Percentiles rank a stretch among this genome's conserved stretches.
These are phyloP conservation scores for Seriola rivoliana DNA, from an alignment of 2,113 vertebrate genomes.

Conservation along the genomic window DNA sequence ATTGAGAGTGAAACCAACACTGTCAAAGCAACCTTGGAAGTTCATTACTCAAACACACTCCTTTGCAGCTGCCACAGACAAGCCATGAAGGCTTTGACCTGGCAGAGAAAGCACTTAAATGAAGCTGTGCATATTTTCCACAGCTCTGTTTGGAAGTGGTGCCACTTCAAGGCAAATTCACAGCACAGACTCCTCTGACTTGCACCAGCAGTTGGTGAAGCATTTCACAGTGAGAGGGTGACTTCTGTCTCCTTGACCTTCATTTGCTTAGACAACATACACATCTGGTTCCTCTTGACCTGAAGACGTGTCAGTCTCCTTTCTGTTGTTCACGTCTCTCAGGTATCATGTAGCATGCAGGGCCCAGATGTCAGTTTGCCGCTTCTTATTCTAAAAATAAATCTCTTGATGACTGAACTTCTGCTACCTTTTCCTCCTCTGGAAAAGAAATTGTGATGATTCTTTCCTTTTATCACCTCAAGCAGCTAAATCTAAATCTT, in stretches of 20 bases:
- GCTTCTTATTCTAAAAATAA: slow-evolving; percentile 8
- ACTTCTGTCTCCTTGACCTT: slow-evolving; percentile 32
- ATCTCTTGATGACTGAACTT: not conserved
- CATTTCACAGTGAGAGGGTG: slow-evolving; percentile 5
- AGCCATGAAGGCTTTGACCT: slow-evolving; percentile 51
- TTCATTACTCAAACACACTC: slow-evolving; percentile 54
- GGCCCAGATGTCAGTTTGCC: slow-evolving; percentile 1
- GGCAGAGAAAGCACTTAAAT: slow-evolving; percentile 60
- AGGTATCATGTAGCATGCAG: not conserved
- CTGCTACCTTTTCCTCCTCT: not conserved
- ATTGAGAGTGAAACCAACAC: slow-evolving; percentile 20
- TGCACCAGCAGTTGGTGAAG: slow-evolving; percentile 1
- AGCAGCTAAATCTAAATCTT: not conserved
- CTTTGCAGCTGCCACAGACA: slow-evolving; percentile 48
- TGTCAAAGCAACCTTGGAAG: slow-evolving; percentile 49
- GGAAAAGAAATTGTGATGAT: not conserved
- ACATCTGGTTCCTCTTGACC: slow-evolving; percentile 34
- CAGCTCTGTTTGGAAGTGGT: slow-evolving; percentile 49
- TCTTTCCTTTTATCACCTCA: not conserved
- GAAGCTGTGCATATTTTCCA: slow-evolving; percentile 70
- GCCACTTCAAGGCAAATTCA: slow-evolving; percentile 25
- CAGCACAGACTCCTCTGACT: slow-evolving; percentile 23
- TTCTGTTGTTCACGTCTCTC: slow-evolving; percentile 7
- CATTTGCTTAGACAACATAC: not conserved
- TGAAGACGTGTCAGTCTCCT: slow-evolving; percentile 1